These are phyloP conservation scores for Cryptus viduatorius DNA, from an alignment of 2,888 invertebrate species.

Conservation along the genomic window DNA sequence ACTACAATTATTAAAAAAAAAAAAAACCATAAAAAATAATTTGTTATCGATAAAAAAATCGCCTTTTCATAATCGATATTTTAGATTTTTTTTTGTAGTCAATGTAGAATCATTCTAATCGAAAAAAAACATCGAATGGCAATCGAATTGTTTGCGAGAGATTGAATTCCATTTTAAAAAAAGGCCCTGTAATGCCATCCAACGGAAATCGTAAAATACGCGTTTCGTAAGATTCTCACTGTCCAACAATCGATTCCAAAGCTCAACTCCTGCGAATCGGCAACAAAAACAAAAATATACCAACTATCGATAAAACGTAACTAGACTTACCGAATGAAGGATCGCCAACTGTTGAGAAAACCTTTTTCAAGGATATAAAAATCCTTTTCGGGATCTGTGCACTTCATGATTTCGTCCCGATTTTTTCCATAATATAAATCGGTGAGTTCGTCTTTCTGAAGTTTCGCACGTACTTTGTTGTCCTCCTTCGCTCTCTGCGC, in stretches of 20 bases:
- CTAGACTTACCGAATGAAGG: constrained; percentile 82
- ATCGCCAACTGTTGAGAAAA: constrained; percentile 81
- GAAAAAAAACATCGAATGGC: not conserved
- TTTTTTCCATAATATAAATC: constrained; percentile 80
- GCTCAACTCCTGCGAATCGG: not conserved
- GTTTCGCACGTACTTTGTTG: constrained; percentile 81
- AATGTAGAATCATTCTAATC: too few relatives aligned
- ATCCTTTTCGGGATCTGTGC: constrained; percentile 71
- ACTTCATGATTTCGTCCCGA: constrained; percentile 78
- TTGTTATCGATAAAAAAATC: too few relatives aligned
- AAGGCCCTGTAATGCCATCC: constrained; percentile 9
- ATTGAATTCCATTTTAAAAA: not conserved
- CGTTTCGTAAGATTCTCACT: not conserved
- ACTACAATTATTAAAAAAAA: too few relatives aligned
- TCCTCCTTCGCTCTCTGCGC: constrained; percentile 80
- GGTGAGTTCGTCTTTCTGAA: constrained; percentile 79
- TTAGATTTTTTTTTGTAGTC: not conserved
- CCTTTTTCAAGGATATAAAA: constrained; percentile 81
- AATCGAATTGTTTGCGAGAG: not conserved
- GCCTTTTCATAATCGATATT: not conserved
- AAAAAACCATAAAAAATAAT: too few relatives aligned
- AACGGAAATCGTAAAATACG: constrained; percentile 13
- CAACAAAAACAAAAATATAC: constrained; percentile 14
- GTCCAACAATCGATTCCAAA: constrained; percentile 18
- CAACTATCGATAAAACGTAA: constrained; percentile 26